Percentiles rank a stretch among this genome's conserved stretches.
Evolutionary conservation across 2,113 vertebrate genomes (phyloP).

Genomic region (Apteryx mantelli): DNA sequence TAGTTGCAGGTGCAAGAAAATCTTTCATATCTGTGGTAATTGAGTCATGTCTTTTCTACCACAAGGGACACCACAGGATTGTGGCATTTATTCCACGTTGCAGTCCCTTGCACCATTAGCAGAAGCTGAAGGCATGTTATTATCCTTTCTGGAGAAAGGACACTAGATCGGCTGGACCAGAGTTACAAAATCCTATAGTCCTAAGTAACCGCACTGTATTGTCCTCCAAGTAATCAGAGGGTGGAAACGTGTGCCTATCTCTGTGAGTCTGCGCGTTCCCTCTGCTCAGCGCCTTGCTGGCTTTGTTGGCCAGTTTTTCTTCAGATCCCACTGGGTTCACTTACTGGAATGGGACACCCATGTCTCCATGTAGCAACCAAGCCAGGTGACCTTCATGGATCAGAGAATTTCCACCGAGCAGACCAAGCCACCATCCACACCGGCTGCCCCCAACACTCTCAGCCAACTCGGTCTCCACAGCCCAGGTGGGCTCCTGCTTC

Average conservation of each 20-base stretch:
- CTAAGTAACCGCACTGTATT: background rate
- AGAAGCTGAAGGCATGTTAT: background rate
- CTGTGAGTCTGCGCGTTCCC: fast-evolving
- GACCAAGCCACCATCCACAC: background rate
- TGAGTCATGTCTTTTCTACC: background rate
- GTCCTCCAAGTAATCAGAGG: background rate
- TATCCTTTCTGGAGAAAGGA: background rate
- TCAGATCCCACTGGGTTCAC: fast-evolving
- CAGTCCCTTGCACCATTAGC: background rate
- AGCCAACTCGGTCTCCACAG: fast-evolving
- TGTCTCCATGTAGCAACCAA: fast-evolving
- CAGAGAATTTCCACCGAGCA: fast-evolving
- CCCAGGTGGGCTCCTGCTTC: too few species aligned
- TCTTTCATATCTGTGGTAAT: background rate
- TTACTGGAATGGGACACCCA: fast-evolving
- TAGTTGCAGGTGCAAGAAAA: slow-evolving; percentile 14
- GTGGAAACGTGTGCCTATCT: background rate
- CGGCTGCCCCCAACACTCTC: fast-evolving
- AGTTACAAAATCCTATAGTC: background rate
- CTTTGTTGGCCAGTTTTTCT: background rate
- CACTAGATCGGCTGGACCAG: background rate
- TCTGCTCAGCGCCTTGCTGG: background rate
- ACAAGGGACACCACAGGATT: background rate
- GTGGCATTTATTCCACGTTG: background rate
- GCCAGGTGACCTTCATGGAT: fast-evolving